Evolutionary conservation across 2,797 vertebrate genomes (phyloP).

Genomic region (Delichon dasypus): DNA sequence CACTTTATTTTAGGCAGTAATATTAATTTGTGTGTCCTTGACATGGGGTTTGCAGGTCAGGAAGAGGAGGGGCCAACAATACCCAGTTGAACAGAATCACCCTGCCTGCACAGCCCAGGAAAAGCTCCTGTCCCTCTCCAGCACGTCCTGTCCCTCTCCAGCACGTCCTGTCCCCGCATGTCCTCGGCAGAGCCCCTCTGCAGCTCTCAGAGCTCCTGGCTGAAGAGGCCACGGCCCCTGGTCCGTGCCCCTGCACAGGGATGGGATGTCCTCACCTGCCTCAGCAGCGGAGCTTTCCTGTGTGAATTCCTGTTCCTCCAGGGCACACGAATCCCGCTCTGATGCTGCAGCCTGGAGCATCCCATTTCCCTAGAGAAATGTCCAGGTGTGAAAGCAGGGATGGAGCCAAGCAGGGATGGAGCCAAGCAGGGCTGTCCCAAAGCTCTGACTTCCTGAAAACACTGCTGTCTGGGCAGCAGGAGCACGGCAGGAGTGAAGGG

Average conservation of each 20-base stretch:
- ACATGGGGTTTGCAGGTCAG: neutral
- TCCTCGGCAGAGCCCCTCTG: neutral
- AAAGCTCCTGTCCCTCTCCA: neutral
- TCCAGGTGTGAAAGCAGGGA: neutral
- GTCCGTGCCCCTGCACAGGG: neutral
- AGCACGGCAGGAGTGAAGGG: neutral
- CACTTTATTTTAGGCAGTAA: neutral
- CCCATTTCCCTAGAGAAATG: accelerated
- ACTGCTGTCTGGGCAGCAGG: neutral
- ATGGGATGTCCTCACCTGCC: accelerated
- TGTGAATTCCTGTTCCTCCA: neutral
- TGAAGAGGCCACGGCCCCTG: neutral
- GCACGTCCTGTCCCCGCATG: neutral
- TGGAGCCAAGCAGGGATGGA: neutral
- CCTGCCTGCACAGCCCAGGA: neutral
- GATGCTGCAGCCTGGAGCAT: neutral
- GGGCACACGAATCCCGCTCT: accelerated
- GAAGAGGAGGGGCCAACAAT: neutral
- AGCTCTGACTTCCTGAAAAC: neutral
- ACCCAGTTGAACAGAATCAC: neutral
- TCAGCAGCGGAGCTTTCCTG: accelerated
- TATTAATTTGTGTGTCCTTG: neutral
- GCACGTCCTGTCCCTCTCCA: neutral
- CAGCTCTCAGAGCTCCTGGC: neutral
- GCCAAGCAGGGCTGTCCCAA: neutral